These are phyloP conservation scores for Columba guinea DNA, from an alignment of 2,797 vertebrate species.

Conservation along the genomic window DNA sequence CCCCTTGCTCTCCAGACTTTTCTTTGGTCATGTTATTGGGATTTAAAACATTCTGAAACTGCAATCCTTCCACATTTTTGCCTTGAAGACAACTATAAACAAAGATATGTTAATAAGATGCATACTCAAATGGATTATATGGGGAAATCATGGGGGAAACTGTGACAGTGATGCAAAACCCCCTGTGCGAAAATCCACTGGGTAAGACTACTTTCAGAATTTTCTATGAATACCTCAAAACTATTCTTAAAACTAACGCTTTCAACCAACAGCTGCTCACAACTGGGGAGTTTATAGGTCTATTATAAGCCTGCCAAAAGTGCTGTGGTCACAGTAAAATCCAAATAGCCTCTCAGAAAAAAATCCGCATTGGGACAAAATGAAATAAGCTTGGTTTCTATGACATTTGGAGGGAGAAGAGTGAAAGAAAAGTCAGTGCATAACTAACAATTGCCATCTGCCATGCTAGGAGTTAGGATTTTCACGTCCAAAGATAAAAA, in stretches of 20 bases:
- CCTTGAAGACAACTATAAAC: constrained; percentile 24
- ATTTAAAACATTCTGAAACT: constrained; percentile 34
- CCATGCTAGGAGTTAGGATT: background rate
- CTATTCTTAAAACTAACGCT: background rate
- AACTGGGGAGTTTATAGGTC: constrained; percentile 42
- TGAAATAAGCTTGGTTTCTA: constrained; percentile 4
- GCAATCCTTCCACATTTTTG: constrained; percentile 14
- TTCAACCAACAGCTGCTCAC: constrained; percentile 32
- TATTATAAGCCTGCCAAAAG: constrained; percentile 50
- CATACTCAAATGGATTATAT: background rate
- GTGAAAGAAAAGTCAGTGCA: background rate
- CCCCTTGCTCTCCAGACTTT: background rate
- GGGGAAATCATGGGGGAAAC: background rate
- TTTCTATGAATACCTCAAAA: constrained; percentile 26
- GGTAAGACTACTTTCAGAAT: constrained; percentile 10
- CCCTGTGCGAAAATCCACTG: background rate
- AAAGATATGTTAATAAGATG: constrained; percentile 25
- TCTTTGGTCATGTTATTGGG: background rate
- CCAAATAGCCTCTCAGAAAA: constrained; percentile 25
- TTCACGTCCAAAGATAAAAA: background rate
- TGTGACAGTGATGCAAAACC: background rate
- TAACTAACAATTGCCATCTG: constrained; percentile 26
- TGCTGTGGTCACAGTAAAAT: constrained; percentile 40
- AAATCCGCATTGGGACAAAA: constrained; percentile 29
- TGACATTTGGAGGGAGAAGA: constrained; percentile 9